A percentile compares a stretch with the other conserved stretches of the same genome.
Evolutionary conservation across 2,113 vertebrate genomes (phyloP).

Genomic region (Coreoperca whiteheadi): DNA sequence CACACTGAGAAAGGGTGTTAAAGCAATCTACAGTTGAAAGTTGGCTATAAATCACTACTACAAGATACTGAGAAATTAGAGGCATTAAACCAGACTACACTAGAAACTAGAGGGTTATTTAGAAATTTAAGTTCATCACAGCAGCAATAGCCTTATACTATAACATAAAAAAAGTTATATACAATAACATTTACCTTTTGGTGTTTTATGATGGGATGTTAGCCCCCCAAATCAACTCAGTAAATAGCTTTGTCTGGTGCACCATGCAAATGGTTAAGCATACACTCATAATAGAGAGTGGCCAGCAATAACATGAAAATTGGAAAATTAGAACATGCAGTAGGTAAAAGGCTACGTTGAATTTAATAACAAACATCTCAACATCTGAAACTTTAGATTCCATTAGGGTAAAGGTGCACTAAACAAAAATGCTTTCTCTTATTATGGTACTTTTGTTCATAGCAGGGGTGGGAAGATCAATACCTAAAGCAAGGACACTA

Average conservation of each 20-base stretch:
- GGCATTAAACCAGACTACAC: not conserved
- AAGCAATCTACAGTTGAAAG: not conserved
- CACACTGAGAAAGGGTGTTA: slow-evolving; percentile 2
- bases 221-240: not conserved
- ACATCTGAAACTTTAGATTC: no score
- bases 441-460: no score
- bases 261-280: no score
- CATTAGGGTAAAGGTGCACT: no score
- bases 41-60: not conserved
- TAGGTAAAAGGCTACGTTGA: no score
- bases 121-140: not conserved
- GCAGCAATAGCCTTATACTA: not conserved
- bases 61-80: not conserved
- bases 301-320: no score
- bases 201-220: not conserved
- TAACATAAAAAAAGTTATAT: not conserved
- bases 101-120: not conserved
- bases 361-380: no score
- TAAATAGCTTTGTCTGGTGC: not conserved
- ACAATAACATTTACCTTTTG: not conserved
- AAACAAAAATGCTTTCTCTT: no score
- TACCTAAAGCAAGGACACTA: not conserved
- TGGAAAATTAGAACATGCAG: no score
- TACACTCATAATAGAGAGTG: no score
- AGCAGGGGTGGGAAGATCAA: not conserved